Base-by-base conservation (phyloP, 2,888 invertebrate species). In the Volucella inflata region DNA sequence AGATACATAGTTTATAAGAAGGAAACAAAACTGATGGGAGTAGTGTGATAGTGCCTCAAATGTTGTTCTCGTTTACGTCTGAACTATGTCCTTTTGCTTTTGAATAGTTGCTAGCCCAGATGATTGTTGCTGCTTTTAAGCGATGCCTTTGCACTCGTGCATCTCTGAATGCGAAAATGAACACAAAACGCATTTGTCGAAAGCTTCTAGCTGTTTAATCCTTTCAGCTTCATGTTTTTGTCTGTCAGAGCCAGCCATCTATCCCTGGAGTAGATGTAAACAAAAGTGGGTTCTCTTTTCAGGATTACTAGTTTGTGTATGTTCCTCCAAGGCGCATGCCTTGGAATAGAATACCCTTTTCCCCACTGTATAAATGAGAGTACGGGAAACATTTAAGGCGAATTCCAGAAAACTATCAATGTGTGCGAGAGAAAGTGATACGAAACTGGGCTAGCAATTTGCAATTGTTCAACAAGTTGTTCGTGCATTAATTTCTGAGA, bases 381-480 rank as follows among this genome's bases (percentile, higher is more conserved):
- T 2, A 36, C 21, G 48, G 16, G 9, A 8, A n/a, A 76, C 57
- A 67, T 76, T 77, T 17, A 8, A 8, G 57, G 85, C 85, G 85
- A 81, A 77, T 84, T 84, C 44, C 48, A 10, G 8, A 12, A 48
- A 8, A 14, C 51, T 59, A 12, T 8, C 60, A 14, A n/a, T 17
- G 30, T 46, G 51, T 44, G 64, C 8, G 48, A 12, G 51, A 21
- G 11, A 3, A 12, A 17, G 48, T 65, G 68, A 55, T 59, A 65
- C 59, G 64, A 59, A 82, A 40, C 42, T 71, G 59, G 38, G 53
- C 48, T 64, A 36, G 59, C 70, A 68, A 60, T 75, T 71, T 67
- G 70, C 75, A 67, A 71, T 76, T 76, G 80, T 76, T 85, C 85
- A 85, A 85, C 85, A 85, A 85, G 85, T 85, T 81, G 85, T 51